Evolutionary conservation across 2,888 invertebrate species (phyloP).

Genomic region (Cheilosia impressa): DNA sequence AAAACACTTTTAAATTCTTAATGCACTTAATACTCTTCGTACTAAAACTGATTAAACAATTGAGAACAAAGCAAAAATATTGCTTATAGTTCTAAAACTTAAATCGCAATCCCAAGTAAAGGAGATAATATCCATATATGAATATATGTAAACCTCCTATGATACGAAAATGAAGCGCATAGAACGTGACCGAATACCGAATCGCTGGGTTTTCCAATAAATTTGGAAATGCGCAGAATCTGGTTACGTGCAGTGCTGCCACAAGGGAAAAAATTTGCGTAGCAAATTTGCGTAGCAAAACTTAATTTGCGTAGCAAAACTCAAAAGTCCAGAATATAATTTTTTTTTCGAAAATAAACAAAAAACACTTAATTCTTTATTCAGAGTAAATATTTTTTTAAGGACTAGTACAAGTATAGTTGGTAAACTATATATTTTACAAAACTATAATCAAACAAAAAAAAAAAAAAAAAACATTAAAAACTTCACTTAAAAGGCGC

Average conservation of each 20-base stretch:
- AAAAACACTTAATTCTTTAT: too few species aligned
- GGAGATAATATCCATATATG: slow-evolving; percentile 53
- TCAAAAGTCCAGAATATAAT: too few species aligned
- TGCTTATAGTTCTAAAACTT: slow-evolving; percentile 30
- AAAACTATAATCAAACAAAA: too few species aligned
- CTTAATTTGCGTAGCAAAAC: too few species aligned
- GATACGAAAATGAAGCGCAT: slow-evolving; percentile 36
- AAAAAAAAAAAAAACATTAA: too few species aligned
- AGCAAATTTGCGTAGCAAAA: too few species aligned
- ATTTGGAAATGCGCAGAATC: slow-evolving; percentile 28
- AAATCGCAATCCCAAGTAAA: slow-evolving; percentile 28
- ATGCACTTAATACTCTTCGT: slow-evolving; percentile 36
- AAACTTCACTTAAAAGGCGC: too few species aligned
- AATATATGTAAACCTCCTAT: slow-evolving; percentile 30
- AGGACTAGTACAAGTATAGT: too few species aligned
- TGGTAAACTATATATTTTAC: too few species aligned
- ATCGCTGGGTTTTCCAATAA: slow-evolving; percentile 22
- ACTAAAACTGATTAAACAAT: slow-evolving; percentile 32
- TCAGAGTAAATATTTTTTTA: too few species aligned
- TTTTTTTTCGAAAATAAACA: too few species aligned
- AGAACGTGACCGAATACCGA: slow-evolving; percentile 7
- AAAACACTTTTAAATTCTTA: slow-evolving; percentile 18
- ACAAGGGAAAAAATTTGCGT: too few species aligned
- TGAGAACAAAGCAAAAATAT: slow-evolving; percentile 31
- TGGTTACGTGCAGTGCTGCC: not conserved